These are phyloP conservation scores for Choristoneura fumiferana DNA, from an alignment of 1,140 invertebrate species.

Conservation along the genomic window DNA sequence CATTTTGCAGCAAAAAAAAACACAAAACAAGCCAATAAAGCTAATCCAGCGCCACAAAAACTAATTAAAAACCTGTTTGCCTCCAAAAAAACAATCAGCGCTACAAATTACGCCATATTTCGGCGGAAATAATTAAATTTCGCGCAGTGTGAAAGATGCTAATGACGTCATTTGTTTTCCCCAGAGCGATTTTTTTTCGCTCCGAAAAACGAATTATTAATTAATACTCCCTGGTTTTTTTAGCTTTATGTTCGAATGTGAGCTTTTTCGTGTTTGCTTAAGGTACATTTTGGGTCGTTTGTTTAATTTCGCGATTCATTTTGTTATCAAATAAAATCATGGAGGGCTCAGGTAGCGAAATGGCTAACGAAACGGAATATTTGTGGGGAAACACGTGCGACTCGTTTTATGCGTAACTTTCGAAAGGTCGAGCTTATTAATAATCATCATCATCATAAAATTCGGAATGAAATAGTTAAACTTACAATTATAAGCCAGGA, in stretches of 20 bases:
- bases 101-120: constrained; percentile 13
- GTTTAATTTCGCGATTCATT: not conserved
- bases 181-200: constrained; percentile 2
- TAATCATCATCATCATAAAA: no score
- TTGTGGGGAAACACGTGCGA: not conserved
- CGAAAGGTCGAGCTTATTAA: no score
- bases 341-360: not conserved
- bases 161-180: constrained; percentile 16
- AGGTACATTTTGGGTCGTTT: not conserved
- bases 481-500: no score
- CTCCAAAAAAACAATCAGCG: constrained; percentile 11
- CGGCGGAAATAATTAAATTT: constrained; percentile 12
- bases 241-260: not conserved
- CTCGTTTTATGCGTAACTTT: no score
- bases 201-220: constrained; percentile 18
- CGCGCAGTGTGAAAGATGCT: constrained; percentile 10
- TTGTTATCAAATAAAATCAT: constrained; percentile 8
- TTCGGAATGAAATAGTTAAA: no score
- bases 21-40: not conserved
- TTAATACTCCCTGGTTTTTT: constrained; percentile 5
- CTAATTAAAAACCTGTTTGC: constrained; percentile 7
- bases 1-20: no score
- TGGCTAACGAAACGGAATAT: constrained; percentile 2
- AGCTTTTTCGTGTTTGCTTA: not conserved
- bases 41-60: not conserved